Percentiles rank a stretch among this genome's conserved stretches.
These are phyloP conservation scores for Morpho deidamia DNA, from an alignment of 2,888 invertebrate genomes.

Conservation along the genomic window DNA sequence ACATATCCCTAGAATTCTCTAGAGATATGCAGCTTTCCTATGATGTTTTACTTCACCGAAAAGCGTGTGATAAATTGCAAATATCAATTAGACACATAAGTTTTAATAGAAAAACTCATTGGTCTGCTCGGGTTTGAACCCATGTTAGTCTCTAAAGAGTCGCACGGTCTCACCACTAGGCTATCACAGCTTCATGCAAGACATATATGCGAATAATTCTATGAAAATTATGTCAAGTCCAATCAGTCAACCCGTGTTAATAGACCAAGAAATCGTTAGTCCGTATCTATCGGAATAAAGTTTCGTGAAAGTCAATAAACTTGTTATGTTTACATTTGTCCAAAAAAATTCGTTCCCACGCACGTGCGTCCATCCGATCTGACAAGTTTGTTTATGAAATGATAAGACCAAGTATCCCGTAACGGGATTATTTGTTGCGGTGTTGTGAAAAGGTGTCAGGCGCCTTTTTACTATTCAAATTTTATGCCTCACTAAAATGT, in stretches of 20 bases:
- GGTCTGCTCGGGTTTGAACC: no score
- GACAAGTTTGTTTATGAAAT: conserved; percentile 24
- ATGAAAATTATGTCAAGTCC: not conserved
- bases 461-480: conserved; percentile 8
- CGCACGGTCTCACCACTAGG: no score
- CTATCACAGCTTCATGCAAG: no score
- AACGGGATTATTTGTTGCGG: conserved; percentile 14
- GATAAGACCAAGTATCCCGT: conserved; percentile 17
- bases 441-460: not conserved
- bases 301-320: conserved; percentile 27
- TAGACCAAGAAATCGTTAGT: not conserved
- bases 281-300: conserved; percentile 4
- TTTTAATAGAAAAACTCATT: no score
- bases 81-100: no score
- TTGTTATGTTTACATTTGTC: conserved; percentile 29
- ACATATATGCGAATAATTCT: no score
- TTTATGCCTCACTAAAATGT: conserved; percentile 1
- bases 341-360: conserved; percentile 31
- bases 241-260: not conserved
- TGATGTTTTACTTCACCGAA: no score
- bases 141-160: no score
- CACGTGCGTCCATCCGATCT: conserved; percentile 22
- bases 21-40: no score
- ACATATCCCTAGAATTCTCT: no score
- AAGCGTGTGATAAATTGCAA: no score